Percentiles rank a stretch among this genome's conserved stretches.
Conservation (phyloP, 1,140 invertebrate species). For the Andrena cerasifolii region DNA sequence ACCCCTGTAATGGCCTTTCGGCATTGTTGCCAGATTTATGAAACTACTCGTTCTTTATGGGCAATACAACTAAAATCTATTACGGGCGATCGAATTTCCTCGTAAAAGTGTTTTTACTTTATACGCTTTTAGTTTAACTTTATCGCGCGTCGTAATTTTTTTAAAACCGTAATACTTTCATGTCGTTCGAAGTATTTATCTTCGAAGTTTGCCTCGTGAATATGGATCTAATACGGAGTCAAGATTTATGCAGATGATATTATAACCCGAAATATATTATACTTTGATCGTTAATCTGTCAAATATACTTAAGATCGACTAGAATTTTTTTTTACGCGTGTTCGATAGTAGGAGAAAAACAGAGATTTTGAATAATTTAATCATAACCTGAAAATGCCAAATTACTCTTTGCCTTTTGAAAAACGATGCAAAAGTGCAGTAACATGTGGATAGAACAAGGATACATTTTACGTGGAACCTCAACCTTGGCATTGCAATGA, state of each 20-base stretch:
- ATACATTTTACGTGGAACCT: slow-evolving; percentile 26
- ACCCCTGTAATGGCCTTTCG: slow-evolving; percentile 65
- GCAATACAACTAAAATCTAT: background rate
- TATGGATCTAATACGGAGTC: background rate
- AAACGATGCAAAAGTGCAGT: background rate
- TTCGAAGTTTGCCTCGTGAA: background rate
- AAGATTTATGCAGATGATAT: background rate
- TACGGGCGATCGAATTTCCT: background rate
- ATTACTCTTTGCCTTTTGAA: background rate
- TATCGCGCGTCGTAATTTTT: background rate
- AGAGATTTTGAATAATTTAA: background rate
- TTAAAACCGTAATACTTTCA: background rate
- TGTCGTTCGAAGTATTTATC: background rate
- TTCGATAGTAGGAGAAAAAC: background rate
- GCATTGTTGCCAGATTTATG: slow-evolving; percentile 69
- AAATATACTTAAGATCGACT: background rate
- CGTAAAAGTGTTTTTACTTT: background rate
- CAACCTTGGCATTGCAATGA: slow-evolving; percentile 60
- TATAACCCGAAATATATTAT: background rate
- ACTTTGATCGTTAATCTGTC: background rate
- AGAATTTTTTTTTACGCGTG: background rate
- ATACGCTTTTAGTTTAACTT: background rate
- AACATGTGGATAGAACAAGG: background rate
- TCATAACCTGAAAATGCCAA: background rate
- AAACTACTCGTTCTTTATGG: slow-evolving; percentile 6